Evolutionary conservation across 2,113 vertebrate species (phyloP).

Genomic region (Anseranas semipalmata): DNA sequence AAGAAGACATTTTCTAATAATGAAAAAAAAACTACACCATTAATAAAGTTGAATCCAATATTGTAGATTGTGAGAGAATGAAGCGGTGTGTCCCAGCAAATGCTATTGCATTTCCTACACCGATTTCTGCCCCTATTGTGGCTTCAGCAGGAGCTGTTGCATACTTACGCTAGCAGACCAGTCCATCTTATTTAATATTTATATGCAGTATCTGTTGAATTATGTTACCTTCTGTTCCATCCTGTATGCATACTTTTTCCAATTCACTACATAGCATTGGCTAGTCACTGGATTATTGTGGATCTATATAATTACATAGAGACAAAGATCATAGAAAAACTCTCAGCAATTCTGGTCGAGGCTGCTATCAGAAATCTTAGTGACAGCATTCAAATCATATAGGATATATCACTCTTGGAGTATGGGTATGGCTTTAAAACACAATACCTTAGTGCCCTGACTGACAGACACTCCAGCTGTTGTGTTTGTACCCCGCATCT

Average conservation of each 20-base stretch:
- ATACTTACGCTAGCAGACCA: background rate
- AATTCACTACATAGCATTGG: background rate
- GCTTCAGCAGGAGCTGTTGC: background rate
- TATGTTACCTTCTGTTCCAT: background rate
- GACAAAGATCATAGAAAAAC: background rate
- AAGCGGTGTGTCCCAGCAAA: background rate
- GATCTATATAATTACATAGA: background rate
- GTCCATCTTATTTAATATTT: background rate
- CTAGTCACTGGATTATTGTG: background rate
- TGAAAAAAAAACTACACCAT: background rate
- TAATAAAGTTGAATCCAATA: background rate
- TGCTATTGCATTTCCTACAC: background rate
- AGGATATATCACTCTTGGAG: background rate
- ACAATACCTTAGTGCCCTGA: background rate
- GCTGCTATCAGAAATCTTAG: background rate
- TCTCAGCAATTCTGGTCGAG: background rate
- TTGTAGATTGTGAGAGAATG: background rate
- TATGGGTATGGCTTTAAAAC: background rate
- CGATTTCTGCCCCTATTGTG: background rate
- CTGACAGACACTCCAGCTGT: background rate
- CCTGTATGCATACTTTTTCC: background rate
- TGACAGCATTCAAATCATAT: rapidly evolving
- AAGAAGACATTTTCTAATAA: background rate
- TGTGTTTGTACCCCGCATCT: background rate
- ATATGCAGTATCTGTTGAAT: background rate